Percentiles rank a stretch among this genome's conserved stretches.
Conservation (phyloP, 2,113 vertebrate genomes). For the Malurus melanocephalus region DNA sequence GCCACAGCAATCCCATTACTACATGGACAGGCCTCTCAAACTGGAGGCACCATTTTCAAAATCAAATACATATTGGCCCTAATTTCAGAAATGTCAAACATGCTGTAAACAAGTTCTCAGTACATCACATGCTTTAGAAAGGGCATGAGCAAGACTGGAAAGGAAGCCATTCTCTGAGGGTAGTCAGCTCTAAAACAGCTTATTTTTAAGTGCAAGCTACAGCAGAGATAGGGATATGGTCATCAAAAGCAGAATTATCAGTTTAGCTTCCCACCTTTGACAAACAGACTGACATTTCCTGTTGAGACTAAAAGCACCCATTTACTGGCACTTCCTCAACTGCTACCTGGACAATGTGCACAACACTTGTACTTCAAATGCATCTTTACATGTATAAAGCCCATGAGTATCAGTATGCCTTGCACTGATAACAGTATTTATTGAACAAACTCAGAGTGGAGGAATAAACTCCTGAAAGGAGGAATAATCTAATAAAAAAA, state of each 20-base stretch:
- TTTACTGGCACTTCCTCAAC: background rate
- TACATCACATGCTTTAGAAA: background rate
- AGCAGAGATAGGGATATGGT: background rate
- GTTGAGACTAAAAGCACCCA: background rate
- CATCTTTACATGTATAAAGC: background rate
- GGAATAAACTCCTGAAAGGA: background rate
- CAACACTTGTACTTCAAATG: background rate
- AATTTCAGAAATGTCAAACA: background rate
- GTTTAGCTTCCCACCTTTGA: background rate
- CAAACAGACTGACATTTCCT: background rate
- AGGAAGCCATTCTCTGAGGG: background rate
- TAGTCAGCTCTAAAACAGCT: background rate
- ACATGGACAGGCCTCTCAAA: background rate
- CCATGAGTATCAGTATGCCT: background rate
- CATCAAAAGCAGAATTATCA: background rate
- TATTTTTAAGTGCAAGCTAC: background rate
- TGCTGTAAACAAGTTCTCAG: background rate
- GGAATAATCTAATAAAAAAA: background rate
- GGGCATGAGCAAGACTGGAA: background rate
- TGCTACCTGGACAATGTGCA: background rate
- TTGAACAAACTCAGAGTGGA: background rate
- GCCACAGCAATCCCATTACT: background rate
- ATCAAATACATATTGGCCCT: slow-evolving; percentile 18
- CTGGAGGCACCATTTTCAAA: background rate
- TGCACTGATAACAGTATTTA: background rate